A percentile compares a stretch with the other conserved stretches of the same genome.
These are phyloP conservation scores for Rhinoderma darwinii DNA, from an alignment of 2,113 vertebrate species.

Conservation along the genomic window DNA sequence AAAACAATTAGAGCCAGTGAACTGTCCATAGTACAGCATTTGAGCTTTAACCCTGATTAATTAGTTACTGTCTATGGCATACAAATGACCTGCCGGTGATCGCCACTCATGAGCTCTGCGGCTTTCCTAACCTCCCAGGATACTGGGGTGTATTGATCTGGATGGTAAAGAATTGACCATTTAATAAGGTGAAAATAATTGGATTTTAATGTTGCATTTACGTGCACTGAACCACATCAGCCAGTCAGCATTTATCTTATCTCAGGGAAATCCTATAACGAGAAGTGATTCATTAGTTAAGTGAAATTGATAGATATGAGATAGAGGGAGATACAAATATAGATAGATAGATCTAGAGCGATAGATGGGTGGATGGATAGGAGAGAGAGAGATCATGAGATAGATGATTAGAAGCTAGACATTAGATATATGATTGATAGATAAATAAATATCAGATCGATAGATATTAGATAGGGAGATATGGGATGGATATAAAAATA, in stretches of 20 bases:
- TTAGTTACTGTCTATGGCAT: background rate
- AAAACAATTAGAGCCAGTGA: slow-evolving; percentile 13
- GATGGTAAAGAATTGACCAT: background rate
- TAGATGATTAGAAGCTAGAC: too few relatives aligned
- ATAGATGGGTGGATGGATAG: background rate
- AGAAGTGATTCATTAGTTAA: background rate
- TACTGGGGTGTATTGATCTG: slow-evolving; percentile 12
- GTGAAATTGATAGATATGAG: background rate
- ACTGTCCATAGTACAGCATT: background rate
- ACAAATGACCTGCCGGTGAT: background rate
- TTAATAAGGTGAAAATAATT: background rate
- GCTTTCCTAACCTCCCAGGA: background rate
- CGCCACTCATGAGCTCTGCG: background rate
- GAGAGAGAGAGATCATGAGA: too few relatives aligned
- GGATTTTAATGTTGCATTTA: background rate
- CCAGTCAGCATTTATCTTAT: background rate
- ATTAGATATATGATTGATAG: too few relatives aligned
- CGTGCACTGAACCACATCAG: background rate
- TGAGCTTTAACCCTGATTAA: background rate
- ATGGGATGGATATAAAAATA: background rate
- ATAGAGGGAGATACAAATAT: background rate
- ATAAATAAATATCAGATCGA: background rate
- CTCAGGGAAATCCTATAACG: background rate
- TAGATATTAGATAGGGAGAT: background rate
- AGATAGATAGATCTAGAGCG: background rate